Conservation (phyloP, 1,140 invertebrate genomes). For the Euwallacea similis region DNA sequence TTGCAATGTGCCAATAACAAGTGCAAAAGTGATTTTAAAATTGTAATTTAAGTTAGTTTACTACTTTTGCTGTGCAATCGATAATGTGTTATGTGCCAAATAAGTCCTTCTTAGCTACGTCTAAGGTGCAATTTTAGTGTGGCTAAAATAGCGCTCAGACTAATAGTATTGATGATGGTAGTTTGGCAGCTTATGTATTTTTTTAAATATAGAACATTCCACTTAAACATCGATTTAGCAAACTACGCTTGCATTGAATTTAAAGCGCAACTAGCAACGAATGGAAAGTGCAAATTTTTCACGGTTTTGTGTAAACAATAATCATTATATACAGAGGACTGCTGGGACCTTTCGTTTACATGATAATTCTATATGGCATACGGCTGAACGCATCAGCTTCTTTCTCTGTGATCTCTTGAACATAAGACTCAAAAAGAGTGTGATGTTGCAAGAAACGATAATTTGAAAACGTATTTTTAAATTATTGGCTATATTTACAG, state of each 20-base stretch:
- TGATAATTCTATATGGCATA: not conserved
- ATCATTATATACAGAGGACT: constrained; percentile 15
- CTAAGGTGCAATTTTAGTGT: no score
- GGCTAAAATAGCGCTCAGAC: no score
- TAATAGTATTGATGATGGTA: no score
- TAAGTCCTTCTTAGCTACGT: no score
- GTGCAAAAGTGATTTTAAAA: not conserved
- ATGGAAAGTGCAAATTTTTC: constrained; percentile 2
- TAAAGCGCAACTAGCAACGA: not conserved
- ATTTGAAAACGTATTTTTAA: no score
- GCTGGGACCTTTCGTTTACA: constrained; percentile 20
- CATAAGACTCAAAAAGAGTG: constrained; percentile 52
- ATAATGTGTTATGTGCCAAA: not conserved
- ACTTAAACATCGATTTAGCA: not conserved
- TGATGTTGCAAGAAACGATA: constrained; percentile 8
- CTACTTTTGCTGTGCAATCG: not conserved
- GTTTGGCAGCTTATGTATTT: no score
- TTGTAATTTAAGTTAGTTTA: not conserved
- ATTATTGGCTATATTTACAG: no score
- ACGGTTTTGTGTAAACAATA: constrained; percentile 14
- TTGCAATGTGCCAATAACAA: constrained; percentile 1
- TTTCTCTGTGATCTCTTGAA: constrained; percentile 54
- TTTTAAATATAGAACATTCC: no score
- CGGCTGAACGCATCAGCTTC: constrained; percentile 12
- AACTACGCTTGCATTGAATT: not conserved